Conservation (phyloP, 2,888 invertebrate genomes). For the Lithodes maja region DNA sequence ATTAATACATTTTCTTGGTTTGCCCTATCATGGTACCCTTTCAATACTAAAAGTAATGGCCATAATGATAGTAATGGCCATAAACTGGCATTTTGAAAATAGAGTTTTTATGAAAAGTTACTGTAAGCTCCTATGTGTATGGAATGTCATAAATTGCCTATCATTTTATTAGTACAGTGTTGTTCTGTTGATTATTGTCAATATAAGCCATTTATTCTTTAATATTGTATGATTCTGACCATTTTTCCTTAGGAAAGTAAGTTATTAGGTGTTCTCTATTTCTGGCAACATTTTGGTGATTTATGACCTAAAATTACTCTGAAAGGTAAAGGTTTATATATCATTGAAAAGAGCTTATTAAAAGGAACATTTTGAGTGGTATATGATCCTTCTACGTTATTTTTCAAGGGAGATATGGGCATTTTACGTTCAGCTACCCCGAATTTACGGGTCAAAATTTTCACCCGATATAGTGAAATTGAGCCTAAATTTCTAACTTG, state of each 20-base stretch:
- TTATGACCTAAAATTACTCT: neutral
- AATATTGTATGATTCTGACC: neutral
- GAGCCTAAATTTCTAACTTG: too few relatives aligned
- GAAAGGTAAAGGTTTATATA: too few relatives aligned
- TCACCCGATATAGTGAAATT: neutral
- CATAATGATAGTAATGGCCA: neutral
- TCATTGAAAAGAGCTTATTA: neutral
- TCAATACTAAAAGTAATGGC: too few relatives aligned
- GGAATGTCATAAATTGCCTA: too few relatives aligned
- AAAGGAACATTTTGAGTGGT: conserved; percentile 23
- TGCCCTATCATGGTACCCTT: too few relatives aligned
- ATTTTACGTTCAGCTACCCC: conserved; percentile 14
- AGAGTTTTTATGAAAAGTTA: too few relatives aligned
- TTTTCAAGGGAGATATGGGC: conserved; percentile 17
- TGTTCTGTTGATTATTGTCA: neutral
- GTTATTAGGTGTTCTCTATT: neutral
- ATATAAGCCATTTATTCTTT: neutral
- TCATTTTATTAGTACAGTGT: neutral
- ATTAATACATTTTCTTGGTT: too few relatives aligned
- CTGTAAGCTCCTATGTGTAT: too few relatives aligned
- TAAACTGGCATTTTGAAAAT: neutral
- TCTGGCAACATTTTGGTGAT: conserved; percentile 8
- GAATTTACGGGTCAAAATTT: conserved; percentile 23
- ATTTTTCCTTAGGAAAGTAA: too few relatives aligned
- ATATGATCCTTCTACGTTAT: conserved; percentile 3